These are phyloP conservation scores for Lacanobia oleracea DNA, from an alignment of 2,888 invertebrate genomes.

Conservation along the genomic window DNA sequence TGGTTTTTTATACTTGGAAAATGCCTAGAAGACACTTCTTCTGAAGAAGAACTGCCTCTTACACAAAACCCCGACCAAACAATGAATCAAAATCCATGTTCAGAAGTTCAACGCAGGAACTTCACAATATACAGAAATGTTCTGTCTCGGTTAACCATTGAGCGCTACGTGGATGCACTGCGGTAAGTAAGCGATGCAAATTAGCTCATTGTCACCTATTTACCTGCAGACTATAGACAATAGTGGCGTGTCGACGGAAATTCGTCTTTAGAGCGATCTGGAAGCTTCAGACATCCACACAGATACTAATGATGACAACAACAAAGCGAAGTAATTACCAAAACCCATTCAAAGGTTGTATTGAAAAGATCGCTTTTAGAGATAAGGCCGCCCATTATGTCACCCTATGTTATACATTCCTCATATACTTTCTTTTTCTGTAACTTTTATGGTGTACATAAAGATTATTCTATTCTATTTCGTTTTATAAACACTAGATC, in stretches of 20 bases:
- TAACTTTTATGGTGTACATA: too few species aligned
- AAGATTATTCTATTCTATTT: too few species aligned
- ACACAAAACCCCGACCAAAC: not conserved
- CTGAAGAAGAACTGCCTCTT: not conserved
- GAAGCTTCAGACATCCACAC: conserved; percentile 7
- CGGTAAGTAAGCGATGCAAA: conserved; percentile 36
- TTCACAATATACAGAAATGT: not conserved
- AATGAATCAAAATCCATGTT: not conserved
- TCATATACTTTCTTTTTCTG: too few species aligned
- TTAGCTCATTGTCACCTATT: conserved; percentile 39
- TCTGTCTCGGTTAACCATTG: conserved; percentile 10
- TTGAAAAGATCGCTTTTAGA: too few species aligned
- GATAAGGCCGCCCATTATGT: too few species aligned
- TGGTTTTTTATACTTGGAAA: not conserved
- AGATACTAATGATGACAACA: not conserved
- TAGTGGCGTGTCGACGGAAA: conserved; percentile 25
- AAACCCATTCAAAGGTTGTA: too few species aligned
- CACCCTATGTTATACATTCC: too few species aligned
- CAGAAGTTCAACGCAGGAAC: not conserved
- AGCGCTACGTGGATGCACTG: conserved; percentile 31
- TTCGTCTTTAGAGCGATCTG: not conserved
- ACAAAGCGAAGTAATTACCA: too few species aligned
- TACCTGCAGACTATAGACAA: conserved; percentile 40
- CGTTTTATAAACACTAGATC: too few species aligned
- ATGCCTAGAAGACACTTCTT: not conserved